Base-by-base conservation (phyloP, 2,888 invertebrate species). In the Elysia crispata region DNA sequence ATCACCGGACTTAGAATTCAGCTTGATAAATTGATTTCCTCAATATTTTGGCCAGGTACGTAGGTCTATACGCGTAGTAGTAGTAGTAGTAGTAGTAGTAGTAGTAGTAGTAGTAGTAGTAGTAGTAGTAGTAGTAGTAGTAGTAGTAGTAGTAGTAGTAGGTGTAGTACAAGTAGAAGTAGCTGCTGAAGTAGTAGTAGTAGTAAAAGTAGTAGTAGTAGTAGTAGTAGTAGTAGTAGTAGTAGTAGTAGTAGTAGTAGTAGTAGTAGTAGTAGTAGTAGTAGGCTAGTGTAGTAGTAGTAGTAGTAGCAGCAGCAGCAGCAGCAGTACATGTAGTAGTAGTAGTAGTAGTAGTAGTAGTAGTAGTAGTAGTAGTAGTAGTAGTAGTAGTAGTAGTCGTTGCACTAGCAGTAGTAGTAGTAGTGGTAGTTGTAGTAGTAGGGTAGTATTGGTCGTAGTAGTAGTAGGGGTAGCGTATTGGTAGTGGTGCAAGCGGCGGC, bases 381-480 rank as follows among this genome's bases (percentile, higher is more conserved):
- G n/a, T n/a, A n/a, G n/a, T n/a, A n/a, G n/a, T n/a, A n/a, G n/a
- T n/a, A n/a, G n/a, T n/a, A 62, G 62, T 62, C n/a, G 62, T 33
- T n/a, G 72, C 25, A 72, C 18, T 41, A 72, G 72, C 25, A 72
- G 72, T 72, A 33, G 72, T 72, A 72, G 72, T 41, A 33, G 72
- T 41, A 72, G 72, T 72, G 49, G 72, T 72, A 54, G 13, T 54
- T 54, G 54, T 54, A 15, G 13, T 54, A 15, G 50, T 72, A n/a
- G 41, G 72, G n/a, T n/a, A n/a, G n/a, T n/a, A n/a, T n/a, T n/a
- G n/a, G n/a, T n/a, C n/a, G n/a, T n/a, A n/a, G n/a, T 74, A 30
- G 49, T 23, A 8, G 54, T 49, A 50, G n/a, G 15, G 49, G 15
- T 50, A 73, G 6, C n/a, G n/a, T n/a, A n/a, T n/a, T n/a, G n/a